phyloP scores from a whole-genome alignment of 2,797 vertebrate species.

The Rhinichthys osculus region DNA sequence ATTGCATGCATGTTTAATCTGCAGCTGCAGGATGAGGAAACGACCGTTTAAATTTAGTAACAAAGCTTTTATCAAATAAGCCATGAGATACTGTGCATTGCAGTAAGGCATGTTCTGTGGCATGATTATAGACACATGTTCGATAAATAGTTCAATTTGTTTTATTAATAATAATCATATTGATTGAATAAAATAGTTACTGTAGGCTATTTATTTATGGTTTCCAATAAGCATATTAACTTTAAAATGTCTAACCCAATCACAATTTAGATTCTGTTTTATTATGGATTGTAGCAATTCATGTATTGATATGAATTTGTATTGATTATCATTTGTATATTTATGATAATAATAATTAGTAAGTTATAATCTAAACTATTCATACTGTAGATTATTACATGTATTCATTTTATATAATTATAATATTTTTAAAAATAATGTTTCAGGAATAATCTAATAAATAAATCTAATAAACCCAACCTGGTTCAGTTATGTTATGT shows the following conservation, averaged over 20 bases:
- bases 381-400: too few relatives aligned
- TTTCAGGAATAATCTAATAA: background rate
- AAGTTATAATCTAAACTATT: background rate
- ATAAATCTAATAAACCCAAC: background rate
- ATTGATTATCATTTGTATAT: background rate
- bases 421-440: background rate
- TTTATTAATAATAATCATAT: background rate
- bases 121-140: background rate
- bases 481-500: background rate
- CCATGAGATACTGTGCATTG: background rate
- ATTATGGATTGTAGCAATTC: background rate
- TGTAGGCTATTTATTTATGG: slow-evolving; percentile 11
- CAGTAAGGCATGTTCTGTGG: background rate
- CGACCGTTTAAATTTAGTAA: slow-evolving; percentile 20
- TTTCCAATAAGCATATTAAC: too few relatives aligned
- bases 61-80: slow-evolving; percentile 1
- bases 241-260: background rate
- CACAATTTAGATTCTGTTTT: background rate
- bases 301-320: background rate
- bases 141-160: background rate
- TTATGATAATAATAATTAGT: background rate
- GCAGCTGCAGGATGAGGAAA: background rate
- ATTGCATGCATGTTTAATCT: slow-evolving; percentile 33
- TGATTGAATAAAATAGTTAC: background rate
- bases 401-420: background rate